Conservation (phyloP, 2,113 vertebrate species). For the Callionymus lyra region DNA sequence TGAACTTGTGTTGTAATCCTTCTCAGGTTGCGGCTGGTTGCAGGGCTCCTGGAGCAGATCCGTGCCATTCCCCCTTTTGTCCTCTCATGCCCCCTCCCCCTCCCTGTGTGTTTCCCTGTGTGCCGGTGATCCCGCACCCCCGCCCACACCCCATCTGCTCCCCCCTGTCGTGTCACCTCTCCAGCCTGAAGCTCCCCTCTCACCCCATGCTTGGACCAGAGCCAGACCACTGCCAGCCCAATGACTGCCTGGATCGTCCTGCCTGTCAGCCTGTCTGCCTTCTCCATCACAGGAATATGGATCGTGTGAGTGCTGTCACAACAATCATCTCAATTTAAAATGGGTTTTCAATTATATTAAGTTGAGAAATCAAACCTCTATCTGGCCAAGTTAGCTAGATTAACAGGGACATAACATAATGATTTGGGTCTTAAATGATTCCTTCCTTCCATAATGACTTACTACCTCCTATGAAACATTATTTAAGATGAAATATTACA, state of each 20-base stretch:
- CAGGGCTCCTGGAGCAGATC: conserved; percentile 43
- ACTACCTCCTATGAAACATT: too few relatives aligned
- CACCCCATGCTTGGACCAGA: conserved; percentile 68
- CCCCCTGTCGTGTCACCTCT: conserved; percentile 33
- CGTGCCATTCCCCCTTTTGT: conserved; percentile 39
- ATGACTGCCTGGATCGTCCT: conserved; percentile 95
- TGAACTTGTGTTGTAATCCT: too few relatives aligned
- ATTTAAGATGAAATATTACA: too few relatives aligned
- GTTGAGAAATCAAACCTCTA: too few relatives aligned
- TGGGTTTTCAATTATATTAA: too few relatives aligned
- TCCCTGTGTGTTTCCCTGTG: conserved; percentile 45
- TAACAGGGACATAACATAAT: too few relatives aligned
- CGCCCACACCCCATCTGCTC: conserved; percentile 31
- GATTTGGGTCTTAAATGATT: too few relatives aligned
- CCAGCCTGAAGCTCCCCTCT: conserved; percentile 43
- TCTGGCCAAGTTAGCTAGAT: too few relatives aligned
- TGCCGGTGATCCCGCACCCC: conserved; percentile 51
- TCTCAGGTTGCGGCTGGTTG: conserved; percentile 45
- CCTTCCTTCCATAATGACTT: too few relatives aligned
- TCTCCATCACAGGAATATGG: conserved; percentile 94
- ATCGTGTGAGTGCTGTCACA: conserved; percentile 76
- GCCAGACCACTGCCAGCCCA: conserved; percentile 71
- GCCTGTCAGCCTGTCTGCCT: conserved; percentile 85
- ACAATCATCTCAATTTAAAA: too few relatives aligned
- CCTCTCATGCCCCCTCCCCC: conserved; percentile 58